Percentiles rank a stretch among this genome's conserved stretches.
These are phyloP conservation scores for Enteromius viviparus DNA, from an alignment of 2,797 vertebrate genomes.

Conservation along the genomic window DNA sequence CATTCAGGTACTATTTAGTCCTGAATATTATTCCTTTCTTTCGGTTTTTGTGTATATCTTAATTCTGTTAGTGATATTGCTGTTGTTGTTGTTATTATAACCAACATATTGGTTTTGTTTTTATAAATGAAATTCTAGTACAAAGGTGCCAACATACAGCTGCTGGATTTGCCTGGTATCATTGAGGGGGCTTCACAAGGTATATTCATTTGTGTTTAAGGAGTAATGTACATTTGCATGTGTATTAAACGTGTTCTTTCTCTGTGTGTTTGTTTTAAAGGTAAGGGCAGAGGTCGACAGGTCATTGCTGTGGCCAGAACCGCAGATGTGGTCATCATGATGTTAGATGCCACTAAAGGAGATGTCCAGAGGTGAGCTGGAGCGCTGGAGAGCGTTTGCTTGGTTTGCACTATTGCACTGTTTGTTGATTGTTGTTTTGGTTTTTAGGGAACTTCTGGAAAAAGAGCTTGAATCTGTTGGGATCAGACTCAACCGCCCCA, in stretches of 20 bases:
- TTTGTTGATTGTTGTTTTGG: not conserved
- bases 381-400: too few species aligned
- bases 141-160: slow-evolving; percentile 98
- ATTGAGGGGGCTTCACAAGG: slow-evolving; percentile 98
- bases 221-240: not conserved
- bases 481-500: slow-evolving; percentile 93
- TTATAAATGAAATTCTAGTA: slow-evolving; percentile 77
- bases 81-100: not conserved
- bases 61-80: too few species aligned
- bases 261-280: slow-evolving; percentile 67
- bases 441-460: slow-evolving; percentile 86
- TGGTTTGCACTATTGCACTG: not conserved
- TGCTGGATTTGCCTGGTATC: slow-evolving; percentile 98
- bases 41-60: not conserved
- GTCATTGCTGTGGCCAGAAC: slow-evolving; percentile 98
- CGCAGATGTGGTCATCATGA: slow-evolving; percentile 97
- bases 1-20: slow-evolving; percentile 82
- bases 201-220: slow-evolving; percentile 56
- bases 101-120: not conserved
- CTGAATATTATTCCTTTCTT: not conserved
- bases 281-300: slow-evolving; percentile 95
- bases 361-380: slow-evolving; percentile 90
- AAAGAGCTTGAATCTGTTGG: slow-evolving; percentile 97
- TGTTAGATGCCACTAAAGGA: slow-evolving; percentile 98
- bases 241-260: not conserved